Percentiles rank a stretch among this genome's conserved stretches.
Evolutionary conservation across 23 tunicate genomes (phyloP).

Genomic region (Diplosoma virens): DNA sequence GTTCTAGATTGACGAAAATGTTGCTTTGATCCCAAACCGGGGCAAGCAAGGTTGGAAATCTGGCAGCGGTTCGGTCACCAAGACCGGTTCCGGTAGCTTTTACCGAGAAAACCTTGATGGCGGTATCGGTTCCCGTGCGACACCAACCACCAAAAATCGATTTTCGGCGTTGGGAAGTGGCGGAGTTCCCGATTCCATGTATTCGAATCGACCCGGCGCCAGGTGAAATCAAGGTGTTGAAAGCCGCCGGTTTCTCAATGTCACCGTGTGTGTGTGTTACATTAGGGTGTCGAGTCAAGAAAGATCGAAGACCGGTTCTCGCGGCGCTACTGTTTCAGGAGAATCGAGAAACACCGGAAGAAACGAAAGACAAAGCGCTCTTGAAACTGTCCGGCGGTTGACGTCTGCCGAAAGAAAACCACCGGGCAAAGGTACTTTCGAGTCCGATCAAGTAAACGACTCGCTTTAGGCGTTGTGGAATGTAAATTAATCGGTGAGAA

Average conservation of each 20-base stretch:
- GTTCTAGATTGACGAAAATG: slow-evolving; percentile 73
- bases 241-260: no score
- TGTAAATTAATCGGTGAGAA: background rate
- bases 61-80: slow-evolving; percentile 78
- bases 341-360: slow-evolving; percentile 9
- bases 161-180: slow-evolving; percentile 67
- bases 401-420: slow-evolving; percentile 45
- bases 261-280: no score
- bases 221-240: background rate
- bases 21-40: slow-evolving; percentile 71
- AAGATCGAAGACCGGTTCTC: slow-evolving; percentile 62
- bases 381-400: slow-evolving; percentile 63
- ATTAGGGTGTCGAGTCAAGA: slow-evolving; percentile 53
- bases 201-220: background rate
- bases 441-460: background rate
- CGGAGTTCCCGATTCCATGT: background rate
- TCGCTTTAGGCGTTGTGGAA: background rate
- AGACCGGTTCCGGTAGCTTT: slow-evolving; percentile 68
- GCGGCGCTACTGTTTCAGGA: slow-evolving; percentile 63
- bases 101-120: background rate
- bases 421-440: background rate
- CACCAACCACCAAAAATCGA: slow-evolving; percentile 80
- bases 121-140: slow-evolving; percentile 43
- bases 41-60: slow-evolving; percentile 69
- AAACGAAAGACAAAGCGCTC: slow-evolving; percentile 62